Percentiles rank a stretch among this genome's conserved stretches.
Evolutionary conservation across 2,888 invertebrate genomes (phyloP).

Genomic region (Dryomyza anilis): DNA sequence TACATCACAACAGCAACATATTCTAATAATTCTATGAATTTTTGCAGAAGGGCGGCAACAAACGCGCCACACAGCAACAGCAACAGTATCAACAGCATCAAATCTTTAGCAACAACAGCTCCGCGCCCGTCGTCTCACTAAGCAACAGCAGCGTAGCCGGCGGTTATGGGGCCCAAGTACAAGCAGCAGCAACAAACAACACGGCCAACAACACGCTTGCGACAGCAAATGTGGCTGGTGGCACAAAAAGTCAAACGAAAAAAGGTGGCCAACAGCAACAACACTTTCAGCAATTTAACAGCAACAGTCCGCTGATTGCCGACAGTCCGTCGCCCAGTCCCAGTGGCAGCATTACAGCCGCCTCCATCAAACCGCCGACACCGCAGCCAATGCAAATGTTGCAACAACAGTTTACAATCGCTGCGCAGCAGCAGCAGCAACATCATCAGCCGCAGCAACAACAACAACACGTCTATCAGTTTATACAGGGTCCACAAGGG

Average conservation of each 20-base stretch:
- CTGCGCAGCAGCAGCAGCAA: slow-evolving; percentile 37
- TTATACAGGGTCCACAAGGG: slow-evolving; percentile 55
- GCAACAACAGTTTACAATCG: slow-evolving; percentile 55
- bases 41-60: slow-evolving; percentile 56
- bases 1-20: no score
- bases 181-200: slow-evolving; percentile 58
- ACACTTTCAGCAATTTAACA: slow-evolving; percentile 54
- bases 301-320: slow-evolving; percentile 59
- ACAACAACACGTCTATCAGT: slow-evolving; percentile 52
- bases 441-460: slow-evolving; percentile 32
- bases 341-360: slow-evolving; percentile 51
- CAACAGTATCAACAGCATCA: slow-evolving; percentile 48
- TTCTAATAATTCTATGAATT: background rate
- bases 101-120: slow-evolving; percentile 52
- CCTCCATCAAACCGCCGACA: slow-evolving; percentile 57
- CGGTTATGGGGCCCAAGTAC: slow-evolving; percentile 60
- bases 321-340: slow-evolving; percentile 62
- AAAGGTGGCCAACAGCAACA: slow-evolving; percentile 48
- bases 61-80: slow-evolving; percentile 42
- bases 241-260: slow-evolving; percentile 62
- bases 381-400: slow-evolving; percentile 59
- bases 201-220: slow-evolving; percentile 60
- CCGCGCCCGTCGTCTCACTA: slow-evolving; percentile 37
- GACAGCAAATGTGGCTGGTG: slow-evolving; percentile 60
- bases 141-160: slow-evolving; percentile 47